Percentiles rank a stretch among this genome's conserved stretches.
phyloP scores from a whole-genome alignment of 2,113 vertebrate genomes.

The Otolemur garnettii region DNA sequence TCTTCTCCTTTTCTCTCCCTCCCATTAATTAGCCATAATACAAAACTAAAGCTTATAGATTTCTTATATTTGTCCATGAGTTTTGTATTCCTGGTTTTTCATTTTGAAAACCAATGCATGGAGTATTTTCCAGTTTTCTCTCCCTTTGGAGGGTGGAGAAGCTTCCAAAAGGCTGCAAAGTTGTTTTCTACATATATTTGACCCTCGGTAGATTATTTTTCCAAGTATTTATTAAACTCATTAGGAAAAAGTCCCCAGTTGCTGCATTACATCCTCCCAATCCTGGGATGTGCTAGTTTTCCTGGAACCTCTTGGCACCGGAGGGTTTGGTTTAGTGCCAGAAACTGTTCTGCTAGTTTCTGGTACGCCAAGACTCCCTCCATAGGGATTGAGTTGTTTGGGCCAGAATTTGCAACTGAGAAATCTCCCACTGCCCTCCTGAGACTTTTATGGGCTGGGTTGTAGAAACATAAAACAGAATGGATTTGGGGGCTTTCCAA shows the following conservation, averaged over 20 bases:
- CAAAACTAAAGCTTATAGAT: neutral
- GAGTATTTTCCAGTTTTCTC: slow-evolving; percentile 15
- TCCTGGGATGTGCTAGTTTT: slow-evolving; percentile 57
- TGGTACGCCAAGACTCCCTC: slow-evolving; percentile 6
- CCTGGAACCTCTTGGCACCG: slow-evolving; percentile 75
- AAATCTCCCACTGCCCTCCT: neutral
- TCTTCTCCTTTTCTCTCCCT: neutral
- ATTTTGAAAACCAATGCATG: neutral
- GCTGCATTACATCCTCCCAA: slow-evolving; percentile 55
- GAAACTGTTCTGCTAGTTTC: neutral
- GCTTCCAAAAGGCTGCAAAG: neutral
- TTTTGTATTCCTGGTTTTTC: neutral
- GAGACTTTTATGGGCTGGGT: neutral
- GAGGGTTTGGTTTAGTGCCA: slow-evolving; percentile 34
- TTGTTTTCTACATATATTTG: slow-evolving; percentile 43
- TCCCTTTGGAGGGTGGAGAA: neutral
- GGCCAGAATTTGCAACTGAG: neutral
- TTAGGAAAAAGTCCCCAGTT: slow-evolving; percentile 52
- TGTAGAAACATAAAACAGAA: neutral
- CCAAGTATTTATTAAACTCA: slow-evolving; percentile 61
- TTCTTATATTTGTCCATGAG: neutral
- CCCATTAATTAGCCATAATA: neutral
- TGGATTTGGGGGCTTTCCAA: neutral
- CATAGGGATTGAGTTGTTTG: neutral
- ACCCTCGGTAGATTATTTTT: slow-evolving; percentile 38